A percentile compares a stretch with the other conserved stretches of the same genome.
These are phyloP conservation scores for Aromia moschata DNA, from an alignment of 2,888 invertebrate species.

Conservation along the genomic window DNA sequence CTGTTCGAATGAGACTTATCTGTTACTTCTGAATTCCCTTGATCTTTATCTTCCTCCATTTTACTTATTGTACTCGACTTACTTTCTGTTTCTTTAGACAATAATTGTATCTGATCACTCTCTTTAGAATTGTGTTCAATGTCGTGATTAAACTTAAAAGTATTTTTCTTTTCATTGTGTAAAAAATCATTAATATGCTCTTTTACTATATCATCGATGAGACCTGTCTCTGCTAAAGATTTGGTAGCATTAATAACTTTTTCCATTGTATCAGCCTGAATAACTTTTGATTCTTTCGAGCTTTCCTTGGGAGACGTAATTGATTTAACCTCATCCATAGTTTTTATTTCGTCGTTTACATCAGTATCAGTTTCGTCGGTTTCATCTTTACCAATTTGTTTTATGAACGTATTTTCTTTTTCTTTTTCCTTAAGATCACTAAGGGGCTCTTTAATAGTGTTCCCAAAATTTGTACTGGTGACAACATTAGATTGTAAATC, in stretches of 20 bases:
- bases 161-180: constrained; percentile 27
- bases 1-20: background rate
- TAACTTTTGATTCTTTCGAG: too few relatives aligned
- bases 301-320: too few relatives aligned
- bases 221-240: constrained; percentile 27
- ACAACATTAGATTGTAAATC: too few relatives aligned
- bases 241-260: constrained; percentile 22
- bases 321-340: too few relatives aligned
- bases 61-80: too few relatives aligned
- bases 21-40: too few relatives aligned
- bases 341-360: too few relatives aligned
- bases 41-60: too few relatives aligned
- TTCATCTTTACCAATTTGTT: background rate
- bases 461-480: too few relatives aligned
- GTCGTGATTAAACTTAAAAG: background rate
- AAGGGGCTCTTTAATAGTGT: constrained; percentile 18
- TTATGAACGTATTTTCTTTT: constrained; percentile 23
- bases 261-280: background rate
- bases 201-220: constrained; percentile 28
- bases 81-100: too few relatives aligned
- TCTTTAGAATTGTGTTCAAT: background rate
- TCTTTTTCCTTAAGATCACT: constrained; percentile 24
- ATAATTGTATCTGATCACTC: too few relatives aligned
- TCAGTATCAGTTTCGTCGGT: constrained; percentile 14
- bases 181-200: constrained; percentile 34